Evolutionary conservation across 2,888 invertebrate genomes (phyloP).

Genomic region (Xestia rhomboidea): DNA sequence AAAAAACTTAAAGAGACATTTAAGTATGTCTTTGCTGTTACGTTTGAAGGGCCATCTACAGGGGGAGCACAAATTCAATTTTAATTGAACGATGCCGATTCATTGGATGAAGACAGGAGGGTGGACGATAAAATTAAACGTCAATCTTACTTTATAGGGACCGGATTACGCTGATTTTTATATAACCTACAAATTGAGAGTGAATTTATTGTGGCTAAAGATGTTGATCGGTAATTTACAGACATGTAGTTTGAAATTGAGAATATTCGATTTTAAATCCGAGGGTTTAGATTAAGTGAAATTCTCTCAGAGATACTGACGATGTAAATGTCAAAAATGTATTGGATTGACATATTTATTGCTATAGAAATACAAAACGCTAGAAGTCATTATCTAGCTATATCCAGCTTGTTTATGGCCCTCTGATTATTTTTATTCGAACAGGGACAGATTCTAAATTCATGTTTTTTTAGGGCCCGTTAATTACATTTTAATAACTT

Average conservation of each 20-base stretch:
- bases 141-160: constrained; percentile 72
- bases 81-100: constrained; percentile 85
- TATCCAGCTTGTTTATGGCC: background rate
- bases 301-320: background rate
- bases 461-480: background rate
- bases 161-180: constrained; percentile 64
- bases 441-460: background rate
- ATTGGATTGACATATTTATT: background rate
- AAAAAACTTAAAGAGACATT: constrained; percentile 53
- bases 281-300: background rate
- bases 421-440: background rate
- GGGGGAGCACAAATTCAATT: constrained; percentile 82
- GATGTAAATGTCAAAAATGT: background rate
- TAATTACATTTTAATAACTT: background rate
- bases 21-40: constrained; percentile 62
- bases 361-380: background rate
- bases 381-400: background rate
- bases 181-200: constrained; percentile 33
- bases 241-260: background rate
- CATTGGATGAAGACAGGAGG: constrained; percentile 80
- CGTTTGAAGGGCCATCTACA: constrained; percentile 73
- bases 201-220: background rate
- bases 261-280: background rate
- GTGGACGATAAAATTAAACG: constrained; percentile 74
- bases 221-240: background rate